Evolutionary conservation across 2,888 invertebrate species (phyloP).

Genomic region (Cosmia pyralina): DNA sequence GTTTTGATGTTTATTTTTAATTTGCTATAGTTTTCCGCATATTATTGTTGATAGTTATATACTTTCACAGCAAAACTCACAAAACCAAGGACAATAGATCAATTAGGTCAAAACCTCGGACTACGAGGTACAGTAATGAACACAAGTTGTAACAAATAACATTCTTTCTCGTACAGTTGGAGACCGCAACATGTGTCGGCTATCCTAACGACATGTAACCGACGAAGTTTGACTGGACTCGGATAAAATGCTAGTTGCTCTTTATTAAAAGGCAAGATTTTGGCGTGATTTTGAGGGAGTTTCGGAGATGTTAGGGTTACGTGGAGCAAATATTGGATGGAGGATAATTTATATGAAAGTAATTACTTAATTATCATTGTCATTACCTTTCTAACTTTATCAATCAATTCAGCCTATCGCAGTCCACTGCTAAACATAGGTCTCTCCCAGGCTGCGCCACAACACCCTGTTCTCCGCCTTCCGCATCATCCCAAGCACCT

Average conservation of each 20-base stretch:
- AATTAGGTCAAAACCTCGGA: constrained; percentile 43
- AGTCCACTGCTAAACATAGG: too few species aligned
- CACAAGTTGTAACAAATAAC: constrained; percentile 48
- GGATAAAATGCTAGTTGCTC: constrained; percentile 25
- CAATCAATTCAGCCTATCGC: too few species aligned
- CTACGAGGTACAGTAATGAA: constrained; percentile 46
- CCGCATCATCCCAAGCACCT: too few species aligned
- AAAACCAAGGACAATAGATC: constrained; percentile 7
- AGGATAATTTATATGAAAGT: not conserved
- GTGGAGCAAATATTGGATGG: not conserved
- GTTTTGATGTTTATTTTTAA: not conserved
- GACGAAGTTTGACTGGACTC: constrained; percentile 37
- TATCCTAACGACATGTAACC: constrained; percentile 44
- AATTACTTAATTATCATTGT: too few species aligned
- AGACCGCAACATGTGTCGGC: constrained; percentile 55
- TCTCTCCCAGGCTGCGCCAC: too few species aligned
- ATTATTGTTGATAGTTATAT: not conserved
- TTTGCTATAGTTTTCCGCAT: not conserved
- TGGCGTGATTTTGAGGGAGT: not conserved
- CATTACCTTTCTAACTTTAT: too few species aligned
- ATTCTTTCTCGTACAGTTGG: constrained; percentile 43
- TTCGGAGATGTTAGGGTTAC: not conserved
- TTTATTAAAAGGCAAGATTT: constrained; percentile 28
- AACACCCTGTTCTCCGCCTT: too few species aligned
- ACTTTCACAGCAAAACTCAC: constrained; percentile 9